Evolutionary conservation across 2,888 invertebrate species (phyloP).

Genomic region (Torymus aiolomorphi): DNA sequence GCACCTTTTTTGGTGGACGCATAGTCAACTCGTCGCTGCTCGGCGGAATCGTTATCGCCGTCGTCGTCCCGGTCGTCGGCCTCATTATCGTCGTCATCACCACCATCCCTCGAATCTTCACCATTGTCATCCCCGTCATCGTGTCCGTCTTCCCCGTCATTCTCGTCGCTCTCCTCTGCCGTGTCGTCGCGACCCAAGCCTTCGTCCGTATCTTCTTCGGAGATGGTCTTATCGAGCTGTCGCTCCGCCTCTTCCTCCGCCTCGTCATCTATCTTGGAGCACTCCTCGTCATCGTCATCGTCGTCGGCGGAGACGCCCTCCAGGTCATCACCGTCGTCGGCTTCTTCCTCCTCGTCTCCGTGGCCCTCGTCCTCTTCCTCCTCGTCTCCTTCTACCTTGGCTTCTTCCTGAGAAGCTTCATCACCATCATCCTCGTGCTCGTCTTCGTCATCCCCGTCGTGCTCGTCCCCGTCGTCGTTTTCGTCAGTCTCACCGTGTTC

Average conservation of each 20-base stretch:
- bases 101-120: neutral
- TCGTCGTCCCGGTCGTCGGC: slow-evolving; percentile 6
- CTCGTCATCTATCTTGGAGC: slow-evolving; percentile 68
- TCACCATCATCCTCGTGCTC: slow-evolving; percentile 66
- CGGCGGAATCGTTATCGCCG: slow-evolving; percentile 3
- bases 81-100: neutral
- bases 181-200: neutral
- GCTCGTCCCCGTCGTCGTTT: slow-evolving; percentile 76
- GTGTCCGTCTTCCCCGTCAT: neutral
- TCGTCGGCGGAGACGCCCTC: neutral
- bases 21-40: slow-evolving; percentile 18
- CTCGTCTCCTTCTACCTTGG: slow-evolving; percentile 63
- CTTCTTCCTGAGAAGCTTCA: slow-evolving; percentile 70
- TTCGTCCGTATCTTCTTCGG: slow-evolving; percentile 28
- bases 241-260: neutral
- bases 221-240: slow-evolving; percentile 16
- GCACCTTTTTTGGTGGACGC: slow-evolving; percentile 41
- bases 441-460: slow-evolving; percentile 62
- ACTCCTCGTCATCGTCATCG: slow-evolving; percentile 69
- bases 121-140: neutral
- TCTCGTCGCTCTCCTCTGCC: neutral
- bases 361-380: slow-evolving; percentile 69
- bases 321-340: slow-evolving; percentile 70
- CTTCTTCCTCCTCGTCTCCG: slow-evolving; percentile 75
- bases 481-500: slow-evolving; percentile 63